Conservation (phyloP, 2,888 invertebrate genomes). For the Cenopis cana region DNA sequence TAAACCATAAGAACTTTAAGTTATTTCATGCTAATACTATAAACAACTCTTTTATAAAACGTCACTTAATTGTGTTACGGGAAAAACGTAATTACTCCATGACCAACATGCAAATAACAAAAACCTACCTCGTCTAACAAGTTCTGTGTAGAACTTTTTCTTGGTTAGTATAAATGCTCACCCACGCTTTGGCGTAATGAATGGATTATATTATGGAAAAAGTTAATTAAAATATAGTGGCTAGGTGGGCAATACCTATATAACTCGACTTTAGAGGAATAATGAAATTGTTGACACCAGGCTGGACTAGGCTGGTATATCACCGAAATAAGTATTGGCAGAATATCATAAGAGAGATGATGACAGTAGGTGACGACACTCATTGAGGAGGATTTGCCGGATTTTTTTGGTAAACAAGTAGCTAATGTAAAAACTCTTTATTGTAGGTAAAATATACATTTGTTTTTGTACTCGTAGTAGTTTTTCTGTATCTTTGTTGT, state of each 20-base stretch:
- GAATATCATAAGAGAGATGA: too few species aligned
- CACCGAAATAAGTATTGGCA: too few species aligned
- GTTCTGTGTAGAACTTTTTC: constrained; percentile 28
- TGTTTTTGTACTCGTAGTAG: too few species aligned
- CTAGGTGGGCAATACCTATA: not conserved
- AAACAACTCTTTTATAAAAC: constrained; percentile 2
- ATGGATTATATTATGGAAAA: constrained; percentile 25
- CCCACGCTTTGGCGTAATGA: constrained; percentile 21
- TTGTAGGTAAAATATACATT: too few species aligned
- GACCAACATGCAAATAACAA: constrained; percentile 15
- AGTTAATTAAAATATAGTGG: constrained; percentile 23
- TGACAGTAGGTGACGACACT: too few species aligned
- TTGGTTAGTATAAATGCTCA: constrained; percentile 10
- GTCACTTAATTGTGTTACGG: constrained; percentile 6
- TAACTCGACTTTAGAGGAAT: not conserved
- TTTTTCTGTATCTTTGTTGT: too few species aligned
- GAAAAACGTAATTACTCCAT: constrained; percentile 22
- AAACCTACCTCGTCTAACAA: constrained; percentile 18
- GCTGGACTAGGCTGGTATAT: too few species aligned
- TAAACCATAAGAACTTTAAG: not conserved
- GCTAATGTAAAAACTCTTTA: too few species aligned
- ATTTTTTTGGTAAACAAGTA: too few species aligned
- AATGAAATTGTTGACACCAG: not conserved
- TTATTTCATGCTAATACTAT: not conserved
- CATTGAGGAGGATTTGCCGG: too few species aligned